Evolutionary conservation across 1,140 invertebrate species (phyloP).

Genomic region (Drosophila arizonae): DNA sequence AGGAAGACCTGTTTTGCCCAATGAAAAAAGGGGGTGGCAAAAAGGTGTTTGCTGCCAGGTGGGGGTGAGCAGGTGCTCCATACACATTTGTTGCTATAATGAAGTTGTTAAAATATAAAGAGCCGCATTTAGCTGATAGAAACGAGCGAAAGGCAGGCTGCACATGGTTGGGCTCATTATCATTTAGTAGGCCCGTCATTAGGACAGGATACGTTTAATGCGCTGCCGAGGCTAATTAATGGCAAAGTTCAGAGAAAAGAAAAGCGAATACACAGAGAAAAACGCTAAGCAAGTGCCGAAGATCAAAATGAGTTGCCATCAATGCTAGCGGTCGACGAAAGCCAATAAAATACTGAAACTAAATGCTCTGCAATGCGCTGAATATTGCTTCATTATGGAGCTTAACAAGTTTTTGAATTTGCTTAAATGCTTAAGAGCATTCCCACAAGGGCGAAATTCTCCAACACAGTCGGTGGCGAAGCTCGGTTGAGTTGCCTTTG

Average conservation of each 20-base stretch:
- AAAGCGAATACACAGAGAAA: conserved; percentile 16
- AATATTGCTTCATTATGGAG: conserved; percentile 69
- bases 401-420: conserved; percentile 79
- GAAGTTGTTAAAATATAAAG: conserved; percentile 53
- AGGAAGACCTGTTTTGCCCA: conserved; percentile 15
- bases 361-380: conserved; percentile 27
- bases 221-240: conserved; percentile 58
- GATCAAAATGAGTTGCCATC: conserved; percentile 47
- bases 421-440: conserved; percentile 69
- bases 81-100: conserved; percentile 49
- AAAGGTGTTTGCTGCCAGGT: conserved; percentile 17
- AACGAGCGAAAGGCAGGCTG: conserved; percentile 26
- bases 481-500: conserved; percentile 30
- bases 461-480: conserved; percentile 16
- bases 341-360: conserved; percentile 36
- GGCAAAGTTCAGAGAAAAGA: too few relatives aligned
- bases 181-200: conserved; percentile 42
- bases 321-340: conserved; percentile 35
- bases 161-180: conserved; percentile 62
- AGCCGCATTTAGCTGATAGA: conserved; percentile 40
- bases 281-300: conserved; percentile 44
- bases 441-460: conserved; percentile 6
- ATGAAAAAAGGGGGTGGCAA: neutral
- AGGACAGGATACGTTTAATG: conserved; percentile 38
- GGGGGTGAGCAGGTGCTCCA: neutral